phyloP scores from a whole-genome alignment of 2,888 invertebrate species.

The Alcis repandata region DNA sequence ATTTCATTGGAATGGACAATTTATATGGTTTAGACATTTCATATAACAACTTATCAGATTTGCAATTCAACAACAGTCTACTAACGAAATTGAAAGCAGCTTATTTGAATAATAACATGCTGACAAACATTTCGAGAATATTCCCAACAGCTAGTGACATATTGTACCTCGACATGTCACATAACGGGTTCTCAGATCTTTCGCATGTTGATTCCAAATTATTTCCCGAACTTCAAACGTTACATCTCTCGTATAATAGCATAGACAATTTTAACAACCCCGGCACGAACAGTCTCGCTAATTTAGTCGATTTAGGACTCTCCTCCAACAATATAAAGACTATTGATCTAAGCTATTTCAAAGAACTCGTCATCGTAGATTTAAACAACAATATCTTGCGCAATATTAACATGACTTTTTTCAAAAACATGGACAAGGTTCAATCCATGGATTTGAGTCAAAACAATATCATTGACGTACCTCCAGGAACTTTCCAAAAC shows the following conservation, averaged over 20 bases:
- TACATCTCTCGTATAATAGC: slow-evolving; percentile 66
- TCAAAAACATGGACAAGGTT: slow-evolving; percentile 62
- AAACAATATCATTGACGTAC: slow-evolving; percentile 65
- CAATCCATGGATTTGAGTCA: slow-evolving; percentile 70
- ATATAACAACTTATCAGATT: slow-evolving; percentile 59
- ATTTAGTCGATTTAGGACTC: slow-evolving; percentile 64
- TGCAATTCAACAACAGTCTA: slow-evolving; percentile 56
- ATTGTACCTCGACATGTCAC: slow-evolving; percentile 65
- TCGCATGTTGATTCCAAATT: slow-evolving; percentile 48
- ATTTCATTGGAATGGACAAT: slow-evolving; percentile 67
- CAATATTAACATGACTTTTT: slow-evolving; percentile 60
- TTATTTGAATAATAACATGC: slow-evolving; percentile 68
- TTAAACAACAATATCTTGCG: slow-evolving; percentile 65
- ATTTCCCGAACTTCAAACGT: slow-evolving; percentile 61
- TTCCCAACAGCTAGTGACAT: slow-evolving; percentile 57
- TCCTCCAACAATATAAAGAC: slow-evolving; percentile 63
- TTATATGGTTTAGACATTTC: slow-evolving; percentile 75
- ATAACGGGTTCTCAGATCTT: slow-evolving; percentile 61
- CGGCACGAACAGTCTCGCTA: slow-evolving; percentile 60
- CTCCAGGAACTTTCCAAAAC: slow-evolving; percentile 73
- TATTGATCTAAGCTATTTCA: slow-evolving; percentile 67
- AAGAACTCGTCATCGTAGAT: slow-evolving; percentile 64
- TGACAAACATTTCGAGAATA: slow-evolving; percentile 56
- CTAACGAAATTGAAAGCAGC: slow-evolving; percentile 66
- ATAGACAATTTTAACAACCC: slow-evolving; percentile 67